A percentile compares a stretch with the other conserved stretches of the same genome.
Conservation (phyloP, 2,113 vertebrate genomes). For the Myrmecobius fasciatus region DNA sequence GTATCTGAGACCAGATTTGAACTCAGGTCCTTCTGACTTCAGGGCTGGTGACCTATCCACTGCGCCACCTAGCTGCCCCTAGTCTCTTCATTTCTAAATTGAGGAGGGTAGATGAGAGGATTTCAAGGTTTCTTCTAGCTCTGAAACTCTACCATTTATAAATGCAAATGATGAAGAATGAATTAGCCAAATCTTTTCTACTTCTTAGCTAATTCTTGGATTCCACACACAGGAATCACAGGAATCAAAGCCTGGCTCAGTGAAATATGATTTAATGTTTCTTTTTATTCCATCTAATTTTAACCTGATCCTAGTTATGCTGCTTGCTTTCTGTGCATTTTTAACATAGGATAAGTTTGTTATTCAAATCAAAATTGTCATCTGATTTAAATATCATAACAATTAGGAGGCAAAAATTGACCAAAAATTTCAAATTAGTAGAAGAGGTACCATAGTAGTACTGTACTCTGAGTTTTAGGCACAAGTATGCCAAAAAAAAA, state of each 20-base stretch:
- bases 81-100: slow-evolving; percentile 43
- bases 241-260: slow-evolving; percentile 23
- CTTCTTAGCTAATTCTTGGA: slow-evolving; percentile 9
- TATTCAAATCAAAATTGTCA: background rate
- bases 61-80: too few species aligned
- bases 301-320: slow-evolving; percentile 9
- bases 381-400: background rate
- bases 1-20: too few species aligned
- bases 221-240: background rate
- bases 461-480: background rate
- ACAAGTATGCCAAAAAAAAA: background rate
- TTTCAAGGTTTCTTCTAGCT: background rate
- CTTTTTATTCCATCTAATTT: slow-evolving; percentile 25
- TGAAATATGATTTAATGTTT: background rate
- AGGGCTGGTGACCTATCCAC: too few species aligned
- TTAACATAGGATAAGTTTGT: background rate
- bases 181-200: background rate
- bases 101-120: background rate
- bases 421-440: background rate
- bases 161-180: slow-evolving; percentile 12
- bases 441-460: background rate
- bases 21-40: too few species aligned
- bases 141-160: slow-evolving; percentile 7
- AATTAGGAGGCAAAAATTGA: background rate
- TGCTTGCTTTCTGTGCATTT: background rate